These are phyloP conservation scores for Tenualosa ilisha DNA, from an alignment of 2,797 vertebrate species.

Conservation along the genomic window DNA sequence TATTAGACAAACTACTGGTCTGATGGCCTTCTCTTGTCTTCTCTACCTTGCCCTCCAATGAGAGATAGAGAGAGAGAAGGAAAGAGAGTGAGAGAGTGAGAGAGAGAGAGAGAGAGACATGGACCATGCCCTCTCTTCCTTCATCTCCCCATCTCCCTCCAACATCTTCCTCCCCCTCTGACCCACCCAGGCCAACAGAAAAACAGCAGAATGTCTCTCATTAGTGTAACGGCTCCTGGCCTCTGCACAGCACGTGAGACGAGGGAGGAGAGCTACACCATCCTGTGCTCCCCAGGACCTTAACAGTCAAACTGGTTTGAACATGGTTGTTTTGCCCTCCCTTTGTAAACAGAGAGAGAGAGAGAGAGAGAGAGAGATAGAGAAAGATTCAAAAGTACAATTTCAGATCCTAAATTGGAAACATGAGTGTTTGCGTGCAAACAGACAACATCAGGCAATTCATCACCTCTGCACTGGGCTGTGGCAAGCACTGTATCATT, in stretches of 20 bases:
- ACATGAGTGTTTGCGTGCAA: background rate
- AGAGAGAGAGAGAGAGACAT: no score
- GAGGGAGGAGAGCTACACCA: background rate
- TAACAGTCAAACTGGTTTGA: background rate
- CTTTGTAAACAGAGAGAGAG: background rate
- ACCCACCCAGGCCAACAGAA: background rate
- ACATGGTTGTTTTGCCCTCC: background rate
- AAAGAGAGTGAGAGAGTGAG: no score
- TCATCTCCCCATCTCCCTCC: background rate
- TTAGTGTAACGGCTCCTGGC: background rate
- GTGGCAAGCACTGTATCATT: background rate
- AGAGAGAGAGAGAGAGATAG: background rate
- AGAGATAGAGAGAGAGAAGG: no score
- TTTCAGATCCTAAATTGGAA: background rate
- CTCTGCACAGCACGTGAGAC: background rate
- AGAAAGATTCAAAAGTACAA: background rate
- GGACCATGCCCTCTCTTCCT: background rate
- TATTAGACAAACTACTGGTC: background rate
- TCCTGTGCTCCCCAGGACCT: background rate
- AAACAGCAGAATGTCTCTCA: conserved; percentile 1
- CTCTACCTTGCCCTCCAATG: no score
- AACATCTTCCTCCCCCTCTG: background rate
- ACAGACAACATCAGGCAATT: background rate
- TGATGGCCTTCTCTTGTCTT: background rate
- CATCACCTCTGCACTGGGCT: background rate